A percentile compares a stretch with the other conserved stretches of the same genome.
These are phyloP conservation scores for Rattus norvegicus DNA, from an alignment of 2,113 vertebrate species.

Conservation along the genomic window GRCr8 NC_086020.1:48413501-48414000, in stretches of 20 bases:
- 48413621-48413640: not conserved
- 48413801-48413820: not conserved
- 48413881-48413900: constrained; percentile 95
- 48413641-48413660: not conserved
- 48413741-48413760: not conserved
- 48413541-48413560: not conserved
- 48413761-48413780: not conserved
- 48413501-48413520: not conserved
- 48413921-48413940: constrained; percentile 96
- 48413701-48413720: not conserved
- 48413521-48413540: not conserved
- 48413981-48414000: constrained; percentile 91
- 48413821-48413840: not conserved
- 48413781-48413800: not conserved
- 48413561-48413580: not conserved
- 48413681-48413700: not conserved
- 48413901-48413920: constrained; percentile 92
- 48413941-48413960: constrained; percentile 93
- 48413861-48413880: constrained; percentile 81
- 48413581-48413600: not conserved
- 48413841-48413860: not conserved
- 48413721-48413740: not conserved
- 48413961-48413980: constrained; percentile 88
- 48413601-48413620: not conserved
- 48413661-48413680: not conserved